Percentiles rank a stretch among this genome's conserved stretches.
These are phyloP conservation scores for Oryzias javanicus DNA, from an alignment of 2,113 vertebrate species.

Conservation along the genomic window DNA sequence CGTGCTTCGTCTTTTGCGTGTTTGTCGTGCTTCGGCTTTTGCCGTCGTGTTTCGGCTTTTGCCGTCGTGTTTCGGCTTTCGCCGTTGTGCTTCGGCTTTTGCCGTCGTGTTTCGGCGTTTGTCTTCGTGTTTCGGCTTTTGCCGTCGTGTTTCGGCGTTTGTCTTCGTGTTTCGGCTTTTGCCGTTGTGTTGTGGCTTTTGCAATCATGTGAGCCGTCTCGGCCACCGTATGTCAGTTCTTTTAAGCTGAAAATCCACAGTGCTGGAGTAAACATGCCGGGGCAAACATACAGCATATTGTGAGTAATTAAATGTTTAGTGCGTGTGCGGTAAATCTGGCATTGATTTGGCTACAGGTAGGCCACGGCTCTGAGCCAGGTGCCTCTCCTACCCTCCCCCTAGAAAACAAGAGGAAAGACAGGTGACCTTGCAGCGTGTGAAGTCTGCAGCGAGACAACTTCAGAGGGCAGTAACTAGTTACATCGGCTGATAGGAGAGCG, in stretches of 20 bases:
- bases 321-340: conserved; percentile 3
- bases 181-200: no score
- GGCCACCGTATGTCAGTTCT: no score
- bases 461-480: conserved; percentile 51
- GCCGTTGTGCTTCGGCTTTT: no score
- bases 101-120: no score
- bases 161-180: no score
- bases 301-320: conserved; percentile 1
- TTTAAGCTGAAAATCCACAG: background rate
- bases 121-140: no score
- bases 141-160: no score
- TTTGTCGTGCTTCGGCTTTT: no score
- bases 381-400: background rate
- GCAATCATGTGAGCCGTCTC: no score
- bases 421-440: conserved; percentile 65
- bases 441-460: conserved; percentile 48
- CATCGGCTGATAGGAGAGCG: conserved; percentile 53
- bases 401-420: conserved; percentile 31
- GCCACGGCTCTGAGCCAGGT: conserved; percentile 20
- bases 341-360: conserved; percentile 50
- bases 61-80: no score
- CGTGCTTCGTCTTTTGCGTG: no score
- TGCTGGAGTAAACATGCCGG: background rate
- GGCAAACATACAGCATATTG: conserved; percentile 13
- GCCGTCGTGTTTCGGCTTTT: no score